These are phyloP conservation scores for Grammomys surdaster DNA, from an alignment of 2,113 vertebrate species.

Conservation along the genomic window DNA sequence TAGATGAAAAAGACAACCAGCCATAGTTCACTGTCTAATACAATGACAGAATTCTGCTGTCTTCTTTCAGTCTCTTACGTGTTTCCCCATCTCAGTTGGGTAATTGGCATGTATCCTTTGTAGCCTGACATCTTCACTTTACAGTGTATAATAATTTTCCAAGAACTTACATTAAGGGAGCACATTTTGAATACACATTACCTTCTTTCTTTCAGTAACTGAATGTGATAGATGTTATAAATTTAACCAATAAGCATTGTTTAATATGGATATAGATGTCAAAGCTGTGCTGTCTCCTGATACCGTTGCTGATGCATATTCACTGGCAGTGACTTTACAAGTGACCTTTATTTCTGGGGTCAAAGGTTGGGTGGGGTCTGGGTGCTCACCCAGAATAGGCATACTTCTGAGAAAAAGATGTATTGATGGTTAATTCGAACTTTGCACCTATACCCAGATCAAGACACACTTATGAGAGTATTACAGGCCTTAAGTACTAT, in stretches of 20 bases:
- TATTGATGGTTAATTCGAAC: slow-evolving; percentile 5
- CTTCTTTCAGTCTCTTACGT: background rate
- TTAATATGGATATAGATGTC: background rate
- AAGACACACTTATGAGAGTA: slow-evolving; percentile 7
- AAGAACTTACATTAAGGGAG: slow-evolving; percentile 13
- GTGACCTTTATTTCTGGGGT: slow-evolving; percentile 31
- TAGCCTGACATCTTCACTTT: background rate
- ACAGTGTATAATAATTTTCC: slow-evolving; percentile 17
- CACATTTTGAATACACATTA: background rate
- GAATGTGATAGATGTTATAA: background rate
- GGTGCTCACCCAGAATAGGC: background rate
- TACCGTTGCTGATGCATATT: background rate
- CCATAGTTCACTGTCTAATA: background rate
- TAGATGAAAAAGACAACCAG: background rate
- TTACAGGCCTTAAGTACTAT: background rate
- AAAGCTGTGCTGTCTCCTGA: background rate
- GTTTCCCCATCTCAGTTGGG: background rate
- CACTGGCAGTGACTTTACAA: background rate
- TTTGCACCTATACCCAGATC: background rate
- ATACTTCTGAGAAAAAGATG: background rate
- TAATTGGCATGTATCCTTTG: background rate
- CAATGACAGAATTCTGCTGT: slow-evolving; percentile 9
- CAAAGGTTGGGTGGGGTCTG: background rate
- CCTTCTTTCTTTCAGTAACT: slow-evolving; percentile 26
- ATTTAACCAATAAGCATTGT: background rate